Conservation (phyloP, 2,113 vertebrate genomes). For the Chionodraco myersi region DNA sequence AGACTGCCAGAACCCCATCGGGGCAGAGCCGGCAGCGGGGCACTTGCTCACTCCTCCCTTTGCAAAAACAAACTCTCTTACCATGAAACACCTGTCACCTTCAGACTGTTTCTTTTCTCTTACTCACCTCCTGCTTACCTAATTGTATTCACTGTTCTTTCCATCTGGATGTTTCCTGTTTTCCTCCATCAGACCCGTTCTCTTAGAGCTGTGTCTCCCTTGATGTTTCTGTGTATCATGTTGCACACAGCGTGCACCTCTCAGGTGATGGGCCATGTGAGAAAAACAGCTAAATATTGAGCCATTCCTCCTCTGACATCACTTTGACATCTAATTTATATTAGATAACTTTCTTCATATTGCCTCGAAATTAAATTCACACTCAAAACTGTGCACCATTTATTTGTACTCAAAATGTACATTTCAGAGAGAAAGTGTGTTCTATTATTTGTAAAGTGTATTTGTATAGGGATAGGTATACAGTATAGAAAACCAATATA, state of each 20-base stretch:
- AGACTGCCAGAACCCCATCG: conserved; percentile 41
- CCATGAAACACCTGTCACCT: conserved; percentile 64
- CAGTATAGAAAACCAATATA: no score
- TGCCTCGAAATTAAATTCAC: not conserved
- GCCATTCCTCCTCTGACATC: conserved; percentile 1
- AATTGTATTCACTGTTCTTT: conserved; percentile 29
- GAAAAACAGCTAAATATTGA: not conserved
- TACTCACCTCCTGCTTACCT: not conserved
- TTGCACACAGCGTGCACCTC: not conserved
- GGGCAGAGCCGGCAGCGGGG: conserved; percentile 43
- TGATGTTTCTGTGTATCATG: conserved; percentile 16
- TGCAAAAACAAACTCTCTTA: conserved; percentile 75
- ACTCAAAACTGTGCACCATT: not conserved
- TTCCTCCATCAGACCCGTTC: conserved; percentile 31
- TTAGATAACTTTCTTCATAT: not conserved
- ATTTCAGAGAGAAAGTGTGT: not conserved
- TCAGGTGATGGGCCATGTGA: conserved; percentile 20
- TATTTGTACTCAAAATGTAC: no score
- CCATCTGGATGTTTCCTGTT: conserved; percentile 35
- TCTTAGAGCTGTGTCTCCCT: conserved; percentile 11
- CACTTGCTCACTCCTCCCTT: conserved; percentile 66
- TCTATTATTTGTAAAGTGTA: not conserved
- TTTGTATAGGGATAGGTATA: no score
- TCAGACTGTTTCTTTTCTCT: conserved; percentile 12
- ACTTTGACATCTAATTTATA: not conserved